Evolutionary conservation across 2,797 vertebrate genomes (phyloP).

Genomic region (Adrianichthys oophorus): DNA sequence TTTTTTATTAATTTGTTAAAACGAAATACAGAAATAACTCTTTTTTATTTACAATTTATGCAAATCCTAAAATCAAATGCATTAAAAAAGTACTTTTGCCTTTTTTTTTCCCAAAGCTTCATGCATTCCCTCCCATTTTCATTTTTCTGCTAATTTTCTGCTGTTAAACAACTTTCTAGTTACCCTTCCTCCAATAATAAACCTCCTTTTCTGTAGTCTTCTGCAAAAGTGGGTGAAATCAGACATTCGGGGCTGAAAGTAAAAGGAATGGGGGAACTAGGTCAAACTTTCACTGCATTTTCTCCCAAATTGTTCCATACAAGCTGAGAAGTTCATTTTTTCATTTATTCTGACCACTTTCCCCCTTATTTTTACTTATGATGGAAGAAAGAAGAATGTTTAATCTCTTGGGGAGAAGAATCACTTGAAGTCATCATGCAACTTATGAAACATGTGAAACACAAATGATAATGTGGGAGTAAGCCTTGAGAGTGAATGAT

Average conservation of each 20-base stretch:
- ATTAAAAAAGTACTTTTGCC: background rate
- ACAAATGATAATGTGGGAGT: background rate
- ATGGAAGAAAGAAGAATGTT: slow-evolving; percentile 2
- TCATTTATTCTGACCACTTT: background rate
- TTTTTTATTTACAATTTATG: background rate
- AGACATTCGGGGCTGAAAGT: slow-evolving; percentile 12
- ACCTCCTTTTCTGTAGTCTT: slow-evolving; percentile 18
- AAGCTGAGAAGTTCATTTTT: background rate
- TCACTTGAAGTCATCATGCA: background rate
- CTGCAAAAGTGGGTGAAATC: slow-evolving; percentile 3
- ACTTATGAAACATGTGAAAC: background rate
- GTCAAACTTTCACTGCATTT: slow-evolving; percentile 15
- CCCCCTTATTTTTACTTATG: background rate
- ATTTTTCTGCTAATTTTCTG: slow-evolving; percentile 16
- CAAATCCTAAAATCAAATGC: background rate
- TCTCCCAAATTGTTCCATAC: background rate
- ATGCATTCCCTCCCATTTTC: slow-evolving; percentile 7
- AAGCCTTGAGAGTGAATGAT: no score
- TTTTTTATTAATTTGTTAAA: background rate
- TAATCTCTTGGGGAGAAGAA: no score
- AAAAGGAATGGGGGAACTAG: slow-evolving; percentile 23
- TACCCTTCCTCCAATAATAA: slow-evolving; percentile 6
- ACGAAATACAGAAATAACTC: no score
- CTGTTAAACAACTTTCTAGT: slow-evolving; percentile 18
- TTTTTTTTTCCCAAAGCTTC: background rate